Evolutionary conservation across 64 coral and sea anemone genomes (phyloP).

Genomic region (Stylophora pistillata): DNA sequence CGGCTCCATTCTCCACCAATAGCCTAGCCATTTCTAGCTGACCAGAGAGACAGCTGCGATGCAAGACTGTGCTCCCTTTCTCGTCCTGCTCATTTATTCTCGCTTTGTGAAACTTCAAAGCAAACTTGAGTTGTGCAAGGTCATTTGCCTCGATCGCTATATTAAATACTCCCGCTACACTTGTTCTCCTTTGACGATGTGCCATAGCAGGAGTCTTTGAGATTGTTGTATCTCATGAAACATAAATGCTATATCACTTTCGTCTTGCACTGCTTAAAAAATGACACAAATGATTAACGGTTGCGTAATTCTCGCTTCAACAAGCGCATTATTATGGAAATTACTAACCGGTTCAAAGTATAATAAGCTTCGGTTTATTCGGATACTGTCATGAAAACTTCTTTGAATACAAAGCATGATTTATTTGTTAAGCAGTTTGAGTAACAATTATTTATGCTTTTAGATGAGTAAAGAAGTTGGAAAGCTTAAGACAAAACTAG

Average conservation of each 20-base stretch:
- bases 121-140: conserved; percentile 78
- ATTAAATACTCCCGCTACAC: conserved; percentile 29
- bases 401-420: background rate
- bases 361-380: background rate
- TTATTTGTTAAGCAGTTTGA: background rate
- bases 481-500: background rate
- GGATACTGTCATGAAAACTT: background rate
- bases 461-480: background rate
- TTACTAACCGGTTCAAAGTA: background rate
- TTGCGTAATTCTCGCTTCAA: background rate
- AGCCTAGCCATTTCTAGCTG: conserved; percentile 70
- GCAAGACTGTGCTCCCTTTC: conserved; percentile 72
- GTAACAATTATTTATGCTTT: background rate
- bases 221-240: background rate
- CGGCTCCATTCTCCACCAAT: conserved; percentile 77
- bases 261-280: background rate
- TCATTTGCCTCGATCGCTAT: conserved; percentile 91
- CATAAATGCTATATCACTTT: background rate
- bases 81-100: conserved; percentile 90
- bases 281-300: conserved; percentile 1
- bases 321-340: conserved; percentile 34
- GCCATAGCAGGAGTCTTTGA: background rate
- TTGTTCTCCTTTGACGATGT: background rate
- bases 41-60: conserved; percentile 81
- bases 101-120: conserved; percentile 57